Percentiles rank a stretch among this genome's conserved stretches.
Conservation (phyloP, 2,888 invertebrate genomes). For the Heliconius sara region DNA sequence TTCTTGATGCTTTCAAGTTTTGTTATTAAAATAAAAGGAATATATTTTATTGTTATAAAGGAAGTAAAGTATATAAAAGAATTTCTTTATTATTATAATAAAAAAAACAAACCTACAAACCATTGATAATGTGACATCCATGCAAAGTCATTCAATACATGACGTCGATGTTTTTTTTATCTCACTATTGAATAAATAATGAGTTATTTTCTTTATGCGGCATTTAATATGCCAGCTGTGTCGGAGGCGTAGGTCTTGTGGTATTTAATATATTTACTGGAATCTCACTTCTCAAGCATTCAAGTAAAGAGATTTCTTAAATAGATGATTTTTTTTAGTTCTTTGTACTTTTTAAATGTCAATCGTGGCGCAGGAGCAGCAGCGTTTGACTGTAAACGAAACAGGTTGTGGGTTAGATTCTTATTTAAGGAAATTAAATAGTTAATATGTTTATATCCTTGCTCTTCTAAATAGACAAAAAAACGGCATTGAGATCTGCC, state of each 20-base stretch:
- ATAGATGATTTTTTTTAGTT: background rate
- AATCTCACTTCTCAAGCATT: constrained; percentile 4
- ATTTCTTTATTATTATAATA: background rate
- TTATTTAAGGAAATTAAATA: too few species aligned
- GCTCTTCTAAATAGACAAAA: too few species aligned
- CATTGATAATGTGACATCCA: constrained; percentile 1
- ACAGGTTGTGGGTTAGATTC: too few species aligned
- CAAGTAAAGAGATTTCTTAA: background rate
- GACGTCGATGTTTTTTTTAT: background rate
- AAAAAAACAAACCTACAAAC: background rate
- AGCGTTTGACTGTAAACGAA: too few species aligned
- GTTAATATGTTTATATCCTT: too few species aligned
- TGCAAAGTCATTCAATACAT: background rate
- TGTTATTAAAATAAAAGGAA: background rate
- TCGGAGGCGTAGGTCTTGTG: constrained; percentile 13
- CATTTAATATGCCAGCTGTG: constrained; percentile 24
- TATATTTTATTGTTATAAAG: background rate
- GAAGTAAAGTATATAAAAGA: background rate
- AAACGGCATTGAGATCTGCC: too few species aligned
- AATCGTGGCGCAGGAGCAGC: too few species aligned
- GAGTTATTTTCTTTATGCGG: constrained; percentile 17
- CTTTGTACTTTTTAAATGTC: background rate
- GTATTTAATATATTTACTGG: constrained; percentile 29
- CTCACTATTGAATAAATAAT: constrained; percentile 20
- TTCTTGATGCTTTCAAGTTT: background rate